Conservation (phyloP, 2,797 vertebrate genomes). For the Chaetophractus vellerosus region DNA sequence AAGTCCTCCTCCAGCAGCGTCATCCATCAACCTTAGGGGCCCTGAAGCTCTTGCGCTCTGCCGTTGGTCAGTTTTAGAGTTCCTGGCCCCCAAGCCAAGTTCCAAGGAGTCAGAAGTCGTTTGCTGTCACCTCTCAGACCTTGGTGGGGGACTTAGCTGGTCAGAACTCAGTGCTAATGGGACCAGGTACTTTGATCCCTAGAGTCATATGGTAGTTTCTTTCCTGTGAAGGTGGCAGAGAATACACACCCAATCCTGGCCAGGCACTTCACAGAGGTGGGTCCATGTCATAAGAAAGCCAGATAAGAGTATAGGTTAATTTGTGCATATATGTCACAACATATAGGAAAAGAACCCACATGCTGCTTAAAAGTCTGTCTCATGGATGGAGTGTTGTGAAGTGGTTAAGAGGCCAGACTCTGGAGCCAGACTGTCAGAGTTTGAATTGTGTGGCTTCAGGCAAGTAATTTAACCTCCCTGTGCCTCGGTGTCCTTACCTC, state of each 20-base stretch:
- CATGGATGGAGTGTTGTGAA: neutral
- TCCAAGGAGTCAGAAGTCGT: neutral
- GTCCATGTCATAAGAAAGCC: neutral
- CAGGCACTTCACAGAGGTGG: neutral
- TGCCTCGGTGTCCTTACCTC: constrained; percentile 2
- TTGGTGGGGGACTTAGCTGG: neutral
- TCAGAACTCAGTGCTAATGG: neutral
- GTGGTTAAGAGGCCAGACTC: neutral
- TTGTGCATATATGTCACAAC: neutral
- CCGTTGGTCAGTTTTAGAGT: neutral
- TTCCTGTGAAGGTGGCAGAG: neutral
- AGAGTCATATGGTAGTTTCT: neutral
- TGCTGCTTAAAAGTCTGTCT: neutral
- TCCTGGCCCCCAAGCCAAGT: neutral
- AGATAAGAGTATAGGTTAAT: neutral
- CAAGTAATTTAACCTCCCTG: neutral
- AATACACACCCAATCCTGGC: neutral
- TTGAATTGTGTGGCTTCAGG: neutral
- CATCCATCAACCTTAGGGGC: neutral
- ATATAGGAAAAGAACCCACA: neutral
- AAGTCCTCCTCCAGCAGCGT: neutral
- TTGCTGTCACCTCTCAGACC: neutral
- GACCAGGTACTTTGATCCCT: neutral
- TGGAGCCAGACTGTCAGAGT: neutral
- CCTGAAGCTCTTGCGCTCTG: neutral